These are phyloP conservation scores for Phainopepla nitens DNA, from an alignment of 2,113 vertebrate species.

Conservation along the genomic window DNA sequence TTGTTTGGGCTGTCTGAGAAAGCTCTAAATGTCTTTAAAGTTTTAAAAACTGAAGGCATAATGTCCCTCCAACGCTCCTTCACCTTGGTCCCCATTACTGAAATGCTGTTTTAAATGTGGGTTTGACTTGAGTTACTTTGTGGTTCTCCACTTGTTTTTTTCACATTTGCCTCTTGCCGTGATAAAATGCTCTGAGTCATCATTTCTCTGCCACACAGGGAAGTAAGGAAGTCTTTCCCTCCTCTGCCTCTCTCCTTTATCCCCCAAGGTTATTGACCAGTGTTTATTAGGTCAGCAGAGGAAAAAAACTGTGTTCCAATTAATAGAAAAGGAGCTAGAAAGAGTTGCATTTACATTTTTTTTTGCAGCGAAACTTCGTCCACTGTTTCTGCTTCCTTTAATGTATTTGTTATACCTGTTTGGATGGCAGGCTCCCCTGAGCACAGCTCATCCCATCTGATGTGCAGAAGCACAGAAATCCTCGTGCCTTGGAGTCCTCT, in stretches of 20 bases:
- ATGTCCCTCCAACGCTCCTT: not conserved
- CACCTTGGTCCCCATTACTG: not conserved
- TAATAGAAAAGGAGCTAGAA: not conserved
- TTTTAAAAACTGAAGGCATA: not conserved
- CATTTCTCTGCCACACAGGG: not conserved
- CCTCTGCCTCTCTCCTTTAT: not conserved
- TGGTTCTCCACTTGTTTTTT: not conserved
- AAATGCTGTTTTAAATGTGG: not conserved
- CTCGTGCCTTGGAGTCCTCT: rapidly evolving
- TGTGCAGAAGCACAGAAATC: not conserved
- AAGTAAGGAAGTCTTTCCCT: not conserved
- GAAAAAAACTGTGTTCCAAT: not conserved
- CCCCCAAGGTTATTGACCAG: not conserved
- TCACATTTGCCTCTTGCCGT: not conserved
- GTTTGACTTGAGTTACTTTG: not conserved
- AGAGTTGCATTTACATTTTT: not conserved
- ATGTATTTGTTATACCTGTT: not conserved
- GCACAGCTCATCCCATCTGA: not conserved
- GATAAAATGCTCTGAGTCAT: not conserved
- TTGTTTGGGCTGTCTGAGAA: not conserved
- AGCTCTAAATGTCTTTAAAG: not conserved
- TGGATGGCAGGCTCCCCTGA: not conserved
- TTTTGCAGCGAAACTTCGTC: not conserved
- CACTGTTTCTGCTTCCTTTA: not conserved
- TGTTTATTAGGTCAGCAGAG: not conserved